Evolutionary conservation across 2,113 vertebrate species (phyloP), one percentile per base, ranked within the genome.

Genomic region (Callocephalon fimbriatum): DNA sequence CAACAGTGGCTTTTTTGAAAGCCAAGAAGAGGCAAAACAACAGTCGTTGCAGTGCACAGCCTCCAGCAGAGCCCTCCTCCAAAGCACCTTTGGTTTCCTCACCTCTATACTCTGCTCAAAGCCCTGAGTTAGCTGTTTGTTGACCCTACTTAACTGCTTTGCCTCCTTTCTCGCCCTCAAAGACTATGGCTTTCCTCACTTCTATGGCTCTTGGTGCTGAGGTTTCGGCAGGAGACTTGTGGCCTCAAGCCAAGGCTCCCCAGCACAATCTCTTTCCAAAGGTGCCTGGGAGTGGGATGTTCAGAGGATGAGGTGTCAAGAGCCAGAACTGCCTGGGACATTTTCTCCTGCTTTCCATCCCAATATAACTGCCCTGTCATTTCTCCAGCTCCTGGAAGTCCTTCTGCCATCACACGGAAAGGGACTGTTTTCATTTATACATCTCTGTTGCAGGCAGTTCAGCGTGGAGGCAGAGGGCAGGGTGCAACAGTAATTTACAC

Each of bases 371-470:
- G 44, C 70, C 65, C 73, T 35, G 66, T 79, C 78, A 58, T 92
- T 66, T 76, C 83, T 93, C 8, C 91, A 76, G 67, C 71, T 88
- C 83, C 90, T 86, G 40, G 65, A 95, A 95, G 32, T 68, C 78
- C 63, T 89, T 42, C 80, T 95, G 88, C 78, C 38, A 51, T 71
- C 9, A 27, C 58, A 74, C 14, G 35, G 74, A 70, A 95, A 73
- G 67, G 88, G 81, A n/a, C 96, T 98, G 97, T 97, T 98, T 97
- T 93, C 93, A 98, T 96, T 98, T 98, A 97, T 59, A 78, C 40
- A 63, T 79, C 95, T 87, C 88, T 78, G 62, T 88, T 44, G 47
- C 75, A 93, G 77, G 78, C 89, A 88, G 58, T 96, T 95, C 92
- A 59, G 58, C 9, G 6, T 9, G 1, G 95, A 97, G 96, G 95